Evolutionary conservation across 1,140 invertebrate genomes (phyloP), one percentile per base, ranked within the genome.

Genomic region (Octopus sinensis): DNA sequence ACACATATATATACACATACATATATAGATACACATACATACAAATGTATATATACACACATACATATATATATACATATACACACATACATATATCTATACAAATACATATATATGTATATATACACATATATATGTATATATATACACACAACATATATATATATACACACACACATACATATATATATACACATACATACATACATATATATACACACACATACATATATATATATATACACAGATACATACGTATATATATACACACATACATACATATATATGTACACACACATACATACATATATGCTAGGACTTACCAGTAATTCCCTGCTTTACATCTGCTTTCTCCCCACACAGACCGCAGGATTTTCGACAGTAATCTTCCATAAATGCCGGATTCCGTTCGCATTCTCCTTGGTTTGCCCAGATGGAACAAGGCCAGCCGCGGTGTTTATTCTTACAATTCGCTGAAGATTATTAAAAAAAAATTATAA

Each of bases 381-480:
- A 89, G 76, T 86, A 84, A 17, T 12, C 53, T 2, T 79, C 80
- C 88, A 89, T 89, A 82, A 85, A 89, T 13, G 82, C 76, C 0
- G 76, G 62, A 78, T 89, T 88, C 13, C 84, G 76, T 4, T 87
- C 84, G 81, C 88, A 89, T 79, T 88, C 86, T 1, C 87, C 87
- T 23, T 85, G 82, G 7, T 85, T 83, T 6, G 87, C 85, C 87
- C 87, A 89, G 0, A 86, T 79, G n/a, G 83, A 71, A 79, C 88
- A 89, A 9, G 83, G 77, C 85, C 85, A 86, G 79, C 80, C 83
- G 76, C 86, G 83, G 78, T 86, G 86, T 23, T 43, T 82, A 80
- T 88, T 88, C 10, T 68, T 51, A 68, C 86, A 86, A 5, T 71
- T 23, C 30, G 12, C 5, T n/a, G 30, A 71, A 4, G 13, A 13